Evolutionary conservation across 2,113 vertebrate genomes (phyloP).

Genomic region (Odocoileus hemionus): DNA sequence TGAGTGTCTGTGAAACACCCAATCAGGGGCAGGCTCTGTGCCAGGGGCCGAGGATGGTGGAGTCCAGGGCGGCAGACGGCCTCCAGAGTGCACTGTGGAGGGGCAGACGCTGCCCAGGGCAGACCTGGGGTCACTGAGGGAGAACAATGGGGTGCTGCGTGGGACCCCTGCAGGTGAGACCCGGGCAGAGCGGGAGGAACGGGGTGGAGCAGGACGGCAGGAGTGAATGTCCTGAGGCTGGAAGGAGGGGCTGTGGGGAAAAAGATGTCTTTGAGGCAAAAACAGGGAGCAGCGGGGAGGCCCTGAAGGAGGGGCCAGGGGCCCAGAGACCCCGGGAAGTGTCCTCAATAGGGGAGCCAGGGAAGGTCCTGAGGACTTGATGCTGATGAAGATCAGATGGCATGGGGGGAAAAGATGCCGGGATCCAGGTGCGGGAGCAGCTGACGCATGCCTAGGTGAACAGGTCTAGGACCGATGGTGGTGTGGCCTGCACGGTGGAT

Average conservation of each 20-base stretch:
- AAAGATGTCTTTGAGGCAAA: too few relatives aligned
- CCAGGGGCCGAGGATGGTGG: not conserved
- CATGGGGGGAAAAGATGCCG: fast-evolving
- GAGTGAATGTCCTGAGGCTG: not conserved
- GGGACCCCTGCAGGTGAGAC: not conserved
- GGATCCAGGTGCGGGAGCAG: not conserved
- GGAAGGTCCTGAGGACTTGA: fast-evolving
- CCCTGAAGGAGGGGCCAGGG: not conserved
- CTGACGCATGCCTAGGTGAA: fast-evolving
- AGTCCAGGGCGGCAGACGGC: not conserved
- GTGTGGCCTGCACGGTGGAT: fast-evolving
- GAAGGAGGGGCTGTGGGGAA: not conserved
- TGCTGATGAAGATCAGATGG: not conserved
- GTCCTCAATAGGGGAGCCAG: not conserved
- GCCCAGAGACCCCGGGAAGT: not conserved
- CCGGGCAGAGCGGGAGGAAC: fast-evolving
- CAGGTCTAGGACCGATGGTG: fast-evolving
- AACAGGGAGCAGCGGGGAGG: not conserved
- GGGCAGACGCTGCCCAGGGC: fast-evolving
- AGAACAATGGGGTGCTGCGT: not conserved
- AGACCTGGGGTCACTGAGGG: not conserved
- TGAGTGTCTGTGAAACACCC: not conserved
- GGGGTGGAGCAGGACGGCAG: fast-evolving
- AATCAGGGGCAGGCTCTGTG: too few relatives aligned
- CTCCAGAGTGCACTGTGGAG: fast-evolving